Conservation (phyloP, 2,888 invertebrate genomes). For the Mellilla xanthometata region DNA sequence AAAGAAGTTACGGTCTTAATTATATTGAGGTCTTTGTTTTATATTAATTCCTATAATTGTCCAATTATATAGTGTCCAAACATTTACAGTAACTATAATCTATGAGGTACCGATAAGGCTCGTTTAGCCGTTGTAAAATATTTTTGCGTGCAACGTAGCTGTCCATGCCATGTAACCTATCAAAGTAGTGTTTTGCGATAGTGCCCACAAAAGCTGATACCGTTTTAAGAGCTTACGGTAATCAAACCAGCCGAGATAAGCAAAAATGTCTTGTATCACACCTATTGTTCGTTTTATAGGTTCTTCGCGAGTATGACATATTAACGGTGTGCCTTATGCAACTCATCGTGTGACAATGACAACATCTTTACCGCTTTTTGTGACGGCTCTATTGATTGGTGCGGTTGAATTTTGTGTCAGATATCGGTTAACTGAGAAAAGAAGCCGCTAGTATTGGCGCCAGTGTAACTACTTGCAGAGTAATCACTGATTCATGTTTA, state of each 20-base stretch:
- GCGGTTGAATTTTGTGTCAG: slow-evolving; percentile 48
- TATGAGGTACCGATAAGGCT: slow-evolving; percentile 43
- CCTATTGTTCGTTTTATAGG: slow-evolving; percentile 54
- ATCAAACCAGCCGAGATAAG: slow-evolving; percentile 40
- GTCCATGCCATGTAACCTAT: slow-evolving; percentile 45
- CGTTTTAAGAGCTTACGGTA: slow-evolving; percentile 69
- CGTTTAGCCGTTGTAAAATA: slow-evolving; percentile 27
- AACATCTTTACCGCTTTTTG: slow-evolving; percentile 43
- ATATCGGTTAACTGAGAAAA: slow-evolving; percentile 37
- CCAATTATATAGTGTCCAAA: no score
- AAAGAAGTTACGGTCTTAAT: no score
- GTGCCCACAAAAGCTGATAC: slow-evolving; percentile 58
- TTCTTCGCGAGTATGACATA: slow-evolving; percentile 33
- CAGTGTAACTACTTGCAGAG: slow-evolving; percentile 27
- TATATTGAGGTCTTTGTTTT: no score
- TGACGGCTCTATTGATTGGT: slow-evolving; percentile 37
- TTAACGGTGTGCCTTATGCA: slow-evolving; percentile 60
- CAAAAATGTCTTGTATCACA: slow-evolving; percentile 45
- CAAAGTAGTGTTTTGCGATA: slow-evolving; percentile 33
- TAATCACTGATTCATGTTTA: slow-evolving; percentile 22
- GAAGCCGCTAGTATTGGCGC: slow-evolving; percentile 36
- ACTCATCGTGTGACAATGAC: slow-evolving; percentile 50
- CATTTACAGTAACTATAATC: slow-evolving; percentile 28
- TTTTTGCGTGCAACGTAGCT: slow-evolving; percentile 47
- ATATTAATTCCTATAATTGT: slow-evolving; percentile 8